Evolutionary conservation across 1,140 invertebrate genomes (phyloP).

Genomic region (Dolichoris vasculosae): DNA sequence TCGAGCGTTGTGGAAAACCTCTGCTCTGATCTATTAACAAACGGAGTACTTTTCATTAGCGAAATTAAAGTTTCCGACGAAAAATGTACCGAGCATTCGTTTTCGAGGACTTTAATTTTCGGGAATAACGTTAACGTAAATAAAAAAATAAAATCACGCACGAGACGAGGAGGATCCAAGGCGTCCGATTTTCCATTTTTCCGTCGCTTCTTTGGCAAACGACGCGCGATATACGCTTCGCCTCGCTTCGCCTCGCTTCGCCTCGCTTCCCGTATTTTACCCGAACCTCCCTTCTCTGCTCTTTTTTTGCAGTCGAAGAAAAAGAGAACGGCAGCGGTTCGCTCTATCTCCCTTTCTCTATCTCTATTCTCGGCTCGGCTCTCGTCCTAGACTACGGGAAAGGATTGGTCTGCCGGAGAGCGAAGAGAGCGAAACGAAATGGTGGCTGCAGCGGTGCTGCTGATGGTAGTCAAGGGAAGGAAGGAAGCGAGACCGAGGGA

Average conservation of each 20-base stretch:
- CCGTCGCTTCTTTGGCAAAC: no score
- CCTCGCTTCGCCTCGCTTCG: conserved; percentile 66
- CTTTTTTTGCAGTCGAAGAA: conserved; percentile 31
- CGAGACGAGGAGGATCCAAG: no score
- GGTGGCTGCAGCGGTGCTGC: conserved; percentile 22
- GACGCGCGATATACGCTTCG: conserved; percentile 47
- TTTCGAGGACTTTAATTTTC: background rate
- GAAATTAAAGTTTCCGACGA: background rate
- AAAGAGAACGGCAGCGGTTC: background rate
- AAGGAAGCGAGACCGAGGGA: conserved; percentile 55
- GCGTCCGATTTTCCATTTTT: no score
- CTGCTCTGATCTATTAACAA: no score
- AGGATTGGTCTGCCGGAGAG: conserved; percentile 46
- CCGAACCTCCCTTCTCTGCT: background rate
- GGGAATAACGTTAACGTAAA: no score
- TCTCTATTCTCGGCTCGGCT: background rate
- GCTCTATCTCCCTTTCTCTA: conserved; percentile 18
- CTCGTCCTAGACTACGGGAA: background rate
- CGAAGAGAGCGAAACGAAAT: conserved; percentile 38
- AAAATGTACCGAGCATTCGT: background rate
- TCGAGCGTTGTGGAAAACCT: conserved; percentile 1
- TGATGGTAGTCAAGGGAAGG: conserved; percentile 38
- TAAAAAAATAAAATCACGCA: no score
- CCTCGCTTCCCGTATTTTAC: conserved; percentile 59
- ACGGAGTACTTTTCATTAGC: no score